These are phyloP conservation scores for Riparia riparia DNA, from an alignment of 2,113 vertebrate genomes.

Conservation along the genomic window DNA sequence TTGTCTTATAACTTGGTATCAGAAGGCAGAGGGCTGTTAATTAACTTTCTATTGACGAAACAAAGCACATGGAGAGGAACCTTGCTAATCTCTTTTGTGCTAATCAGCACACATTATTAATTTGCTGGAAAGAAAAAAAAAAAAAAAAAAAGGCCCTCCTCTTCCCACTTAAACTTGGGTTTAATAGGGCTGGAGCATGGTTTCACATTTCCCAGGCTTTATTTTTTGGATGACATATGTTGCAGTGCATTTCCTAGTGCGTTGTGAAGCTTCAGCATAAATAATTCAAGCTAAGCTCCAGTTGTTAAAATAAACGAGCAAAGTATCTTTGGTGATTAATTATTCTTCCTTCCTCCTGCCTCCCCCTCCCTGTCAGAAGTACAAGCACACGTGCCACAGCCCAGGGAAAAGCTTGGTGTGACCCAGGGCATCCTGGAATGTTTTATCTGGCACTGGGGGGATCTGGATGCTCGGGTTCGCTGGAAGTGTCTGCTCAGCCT, in stretches of 20 bases:
- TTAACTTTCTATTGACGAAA: constrained; percentile 61
- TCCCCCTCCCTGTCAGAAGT: neutral
- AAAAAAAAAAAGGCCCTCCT: neutral
- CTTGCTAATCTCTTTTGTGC: constrained; percentile 47
- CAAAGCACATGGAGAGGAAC: constrained; percentile 27
- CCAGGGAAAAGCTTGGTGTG: accelerated
- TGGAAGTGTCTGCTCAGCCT: neutral
- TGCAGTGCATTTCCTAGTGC: constrained; percentile 54
- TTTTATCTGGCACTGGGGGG: neutral
- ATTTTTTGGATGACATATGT: constrained; percentile 33
- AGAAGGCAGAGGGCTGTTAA: constrained; percentile 56
- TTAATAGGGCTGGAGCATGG: neutral
- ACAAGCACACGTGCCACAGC: neutral
- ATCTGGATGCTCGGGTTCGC: accelerated
- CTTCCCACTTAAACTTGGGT: neutral
- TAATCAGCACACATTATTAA: constrained; percentile 63
- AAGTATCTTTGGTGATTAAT: constrained; percentile 37
- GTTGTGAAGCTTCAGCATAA: constrained; percentile 34
- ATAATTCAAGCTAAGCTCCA: constrained; percentile 63
- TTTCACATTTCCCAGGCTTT: constrained; percentile 19
- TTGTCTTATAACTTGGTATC: neutral
- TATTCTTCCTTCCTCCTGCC: neutral
- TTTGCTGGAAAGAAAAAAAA: neutral
- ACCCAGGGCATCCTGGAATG: neutral
- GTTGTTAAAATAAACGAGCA: constrained; percentile 59